These are phyloP conservation scores for Ceratina japonica DNA, from an alignment of 1,140 invertebrate species.

Conservation along the genomic window DNA sequence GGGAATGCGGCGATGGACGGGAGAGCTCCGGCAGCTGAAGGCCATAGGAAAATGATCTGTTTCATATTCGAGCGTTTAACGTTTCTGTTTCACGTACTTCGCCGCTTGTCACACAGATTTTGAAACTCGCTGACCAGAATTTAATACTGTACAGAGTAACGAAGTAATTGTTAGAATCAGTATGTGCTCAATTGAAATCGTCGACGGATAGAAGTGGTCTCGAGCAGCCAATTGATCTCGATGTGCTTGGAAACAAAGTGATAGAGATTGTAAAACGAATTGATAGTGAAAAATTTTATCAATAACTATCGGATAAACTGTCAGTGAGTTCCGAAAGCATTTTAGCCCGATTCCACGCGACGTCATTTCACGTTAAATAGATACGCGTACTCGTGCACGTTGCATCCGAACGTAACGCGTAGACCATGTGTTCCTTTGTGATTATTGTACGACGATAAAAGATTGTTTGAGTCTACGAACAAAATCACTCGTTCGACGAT, in stretches of 20 bases:
- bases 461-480: slow-evolving; percentile 10
- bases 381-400: neutral
- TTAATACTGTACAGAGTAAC: neutral
- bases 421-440: neutral
- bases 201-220: neutral
- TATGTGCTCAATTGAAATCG: neutral
- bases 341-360: neutral
- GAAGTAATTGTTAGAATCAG: neutral
- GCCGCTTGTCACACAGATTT: neutral
- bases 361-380: neutral
- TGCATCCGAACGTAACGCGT: neutral
- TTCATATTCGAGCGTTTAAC: neutral
- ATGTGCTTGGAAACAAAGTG: neutral
- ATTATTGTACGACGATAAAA: neutral
- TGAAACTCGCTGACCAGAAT: neutral
- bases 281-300: neutral
- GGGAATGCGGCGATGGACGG: neutral
- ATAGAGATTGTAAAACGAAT: neutral
- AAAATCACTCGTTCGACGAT: neutral
- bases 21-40: neutral
- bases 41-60: neutral
- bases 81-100: neutral
- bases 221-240: neutral
- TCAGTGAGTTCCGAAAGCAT: slow-evolving; percentile 5
- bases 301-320: neutral